Evolutionary conservation across 2,888 invertebrate genomes (phyloP).

Genomic region (Chymomyza fuscimana): DNA sequence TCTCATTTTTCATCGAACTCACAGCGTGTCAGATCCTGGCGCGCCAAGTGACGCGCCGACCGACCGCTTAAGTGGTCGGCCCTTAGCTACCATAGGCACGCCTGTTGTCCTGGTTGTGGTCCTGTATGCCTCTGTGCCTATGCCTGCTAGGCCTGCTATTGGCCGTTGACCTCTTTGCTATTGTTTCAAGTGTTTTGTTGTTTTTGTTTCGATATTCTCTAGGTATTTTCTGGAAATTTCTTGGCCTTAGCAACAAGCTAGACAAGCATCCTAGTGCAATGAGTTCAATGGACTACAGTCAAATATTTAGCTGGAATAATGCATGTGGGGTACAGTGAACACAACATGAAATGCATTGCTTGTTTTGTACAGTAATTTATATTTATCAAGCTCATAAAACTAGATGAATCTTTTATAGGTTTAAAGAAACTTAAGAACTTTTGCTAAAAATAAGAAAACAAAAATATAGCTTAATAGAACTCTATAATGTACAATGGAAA

Average conservation of each 20-base stretch:
- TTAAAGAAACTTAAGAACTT: too few relatives aligned
- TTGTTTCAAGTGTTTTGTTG: conserved; percentile 41
- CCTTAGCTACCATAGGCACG: background rate
- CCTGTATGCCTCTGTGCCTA: conserved; percentile 22
- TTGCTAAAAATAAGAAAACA: too few relatives aligned
- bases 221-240: conserved; percentile 15
- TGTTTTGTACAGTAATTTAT: too few relatives aligned
- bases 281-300: background rate
- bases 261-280: background rate
- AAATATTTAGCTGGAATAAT: too few relatives aligned
- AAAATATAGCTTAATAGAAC: too few relatives aligned
- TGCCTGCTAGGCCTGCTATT: background rate
- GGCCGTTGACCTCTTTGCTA: conserved; percentile 53
- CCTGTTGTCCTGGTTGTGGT: conserved; percentile 38
- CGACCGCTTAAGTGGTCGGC: background rate
- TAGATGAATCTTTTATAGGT: too few relatives aligned
- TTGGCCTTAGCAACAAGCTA: background rate
- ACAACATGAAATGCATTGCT: too few relatives aligned
- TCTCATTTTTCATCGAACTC: conserved; percentile 58
- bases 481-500: too few relatives aligned
- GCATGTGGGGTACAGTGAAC: too few relatives aligned
- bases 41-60: background rate
- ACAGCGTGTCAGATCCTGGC: background rate
- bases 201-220: conserved; percentile 24
- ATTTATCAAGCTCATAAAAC: too few relatives aligned